Evolutionary conservation across 2,888 invertebrate species (phyloP).

Genomic region (Sinhomidia bicolor): DNA sequence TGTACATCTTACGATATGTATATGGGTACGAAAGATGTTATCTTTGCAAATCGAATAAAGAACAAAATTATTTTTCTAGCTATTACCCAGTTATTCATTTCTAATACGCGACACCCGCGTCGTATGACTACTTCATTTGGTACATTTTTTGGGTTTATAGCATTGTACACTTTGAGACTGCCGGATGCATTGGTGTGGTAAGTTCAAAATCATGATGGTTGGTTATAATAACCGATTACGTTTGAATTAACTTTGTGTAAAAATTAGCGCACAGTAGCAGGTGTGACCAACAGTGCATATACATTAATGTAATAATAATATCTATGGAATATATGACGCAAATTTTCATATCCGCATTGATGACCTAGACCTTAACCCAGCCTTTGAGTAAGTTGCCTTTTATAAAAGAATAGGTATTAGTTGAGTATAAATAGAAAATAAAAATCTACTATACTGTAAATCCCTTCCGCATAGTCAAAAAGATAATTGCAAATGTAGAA

Average conservation of each 20-base stretch:
- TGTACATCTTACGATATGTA: background rate
- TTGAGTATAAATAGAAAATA: no score
- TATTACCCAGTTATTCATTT: background rate
- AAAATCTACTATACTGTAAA: no score
- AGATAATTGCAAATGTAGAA: no score
- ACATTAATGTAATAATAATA: no score
- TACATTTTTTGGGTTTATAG: background rate
- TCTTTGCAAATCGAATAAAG: background rate
- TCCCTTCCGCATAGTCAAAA: no score
- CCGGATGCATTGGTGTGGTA: background rate
- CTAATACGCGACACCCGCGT: background rate
- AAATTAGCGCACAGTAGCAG: conserved; percentile 6
- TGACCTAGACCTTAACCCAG: background rate
- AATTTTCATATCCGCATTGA: background rate
- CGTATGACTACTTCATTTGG: no score
- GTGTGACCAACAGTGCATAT: background rate
- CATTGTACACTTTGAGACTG: background rate
- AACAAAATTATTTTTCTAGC: conserved; percentile 19
- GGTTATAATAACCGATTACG: background rate
- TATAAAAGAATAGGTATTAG: no score
- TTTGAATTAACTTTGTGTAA: conserved; percentile 56
- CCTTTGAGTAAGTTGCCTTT: no score
- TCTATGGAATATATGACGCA: background rate
- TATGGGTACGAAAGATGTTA: background rate
- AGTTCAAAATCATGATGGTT: background rate